phyloP scores from a whole-genome alignment of 2,797 vertebrate genomes.

The Hypotaenidia okinawae region DNA sequence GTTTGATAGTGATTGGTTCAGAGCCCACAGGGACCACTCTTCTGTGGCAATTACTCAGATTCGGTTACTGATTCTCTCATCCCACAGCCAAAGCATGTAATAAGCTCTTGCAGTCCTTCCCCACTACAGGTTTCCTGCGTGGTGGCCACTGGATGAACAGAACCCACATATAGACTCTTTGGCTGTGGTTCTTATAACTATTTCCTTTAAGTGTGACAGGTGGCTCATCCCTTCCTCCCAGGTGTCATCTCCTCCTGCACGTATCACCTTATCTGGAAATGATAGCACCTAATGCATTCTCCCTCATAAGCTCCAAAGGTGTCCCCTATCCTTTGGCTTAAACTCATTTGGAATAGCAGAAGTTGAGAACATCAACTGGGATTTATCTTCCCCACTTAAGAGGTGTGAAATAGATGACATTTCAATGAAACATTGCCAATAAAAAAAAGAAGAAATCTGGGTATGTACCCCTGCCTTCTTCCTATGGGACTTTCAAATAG shows the following conservation, averaged over 20 bases:
- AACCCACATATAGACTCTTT: background rate
- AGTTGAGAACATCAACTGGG: background rate
- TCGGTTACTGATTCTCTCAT: background rate
- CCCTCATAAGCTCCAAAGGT: background rate
- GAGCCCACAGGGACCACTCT: background rate
- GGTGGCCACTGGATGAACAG: background rate
- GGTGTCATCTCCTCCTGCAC: background rate
- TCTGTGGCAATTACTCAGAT: background rate
- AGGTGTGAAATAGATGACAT: background rate
- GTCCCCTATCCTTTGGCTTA: background rate
- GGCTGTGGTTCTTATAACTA: background rate
- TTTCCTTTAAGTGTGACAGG: background rate
- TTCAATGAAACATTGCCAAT: background rate
- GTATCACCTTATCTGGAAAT: background rate
- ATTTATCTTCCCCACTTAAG: background rate
- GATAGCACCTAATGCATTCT: background rate
- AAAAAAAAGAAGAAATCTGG: no score
- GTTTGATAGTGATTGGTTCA: background rate
- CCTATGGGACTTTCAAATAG: background rate
- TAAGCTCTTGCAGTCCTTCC: background rate
- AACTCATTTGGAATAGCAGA: background rate
- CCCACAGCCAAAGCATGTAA: background rate
- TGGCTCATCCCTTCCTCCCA: background rate
- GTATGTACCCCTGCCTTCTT: background rate
- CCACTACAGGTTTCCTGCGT: background rate